Evolutionary conservation across 2,797 vertebrate species (phyloP), one percentile per base, ranked within the genome.

Genomic region (Microchirus variegatus): DNA sequence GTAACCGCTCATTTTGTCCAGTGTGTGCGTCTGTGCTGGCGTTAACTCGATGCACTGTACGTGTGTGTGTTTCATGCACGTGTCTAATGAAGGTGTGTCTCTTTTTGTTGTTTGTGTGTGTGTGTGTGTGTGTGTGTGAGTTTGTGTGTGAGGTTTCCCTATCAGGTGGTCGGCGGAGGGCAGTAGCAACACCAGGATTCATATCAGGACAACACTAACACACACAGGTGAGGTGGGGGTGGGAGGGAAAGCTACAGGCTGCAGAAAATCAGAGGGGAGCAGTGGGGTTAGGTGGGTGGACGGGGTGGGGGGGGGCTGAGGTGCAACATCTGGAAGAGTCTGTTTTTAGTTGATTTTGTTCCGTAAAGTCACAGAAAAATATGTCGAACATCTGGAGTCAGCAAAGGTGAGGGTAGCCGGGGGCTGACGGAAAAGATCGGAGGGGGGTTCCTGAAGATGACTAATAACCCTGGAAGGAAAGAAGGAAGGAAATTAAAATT

Each of bases 331-430:
- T 19, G 80, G 88, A 89, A 92, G 86, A 91, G 90, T 92, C 90
- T 89, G 80, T 91, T 67, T 78, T 78, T 60, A 77, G 77, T 87
- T 69, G 83, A 77, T 91, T 91, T 79, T 90, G 84, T 89, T 91
- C 88, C 67, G 55, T 90, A 92, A 83, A 90, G 91, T 93, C 91
- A 93, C 92, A 91, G 31, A 31, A 90, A 92, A 92, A 91, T 87
- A 89, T 87, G 78, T 80, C 63, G 86, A 89, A 90, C 80, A 87
- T 90, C 89, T 90, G 91, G 77, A 86, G 78, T 90, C 82, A 86
- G 80, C 84, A 71, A 88, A 85, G 80, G 59, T 81, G 67, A 82
- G 67, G 62, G 75, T 72, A 35, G 51, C 5, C 63, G 77, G 74
- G 76, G 18, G 79, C 73, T 73, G 72, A 59, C 67, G 53, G 70